These are phyloP conservation scores for Fragum sueziense DNA, from an alignment of 2,888 invertebrate genomes.

Conservation along the genomic window DNA sequence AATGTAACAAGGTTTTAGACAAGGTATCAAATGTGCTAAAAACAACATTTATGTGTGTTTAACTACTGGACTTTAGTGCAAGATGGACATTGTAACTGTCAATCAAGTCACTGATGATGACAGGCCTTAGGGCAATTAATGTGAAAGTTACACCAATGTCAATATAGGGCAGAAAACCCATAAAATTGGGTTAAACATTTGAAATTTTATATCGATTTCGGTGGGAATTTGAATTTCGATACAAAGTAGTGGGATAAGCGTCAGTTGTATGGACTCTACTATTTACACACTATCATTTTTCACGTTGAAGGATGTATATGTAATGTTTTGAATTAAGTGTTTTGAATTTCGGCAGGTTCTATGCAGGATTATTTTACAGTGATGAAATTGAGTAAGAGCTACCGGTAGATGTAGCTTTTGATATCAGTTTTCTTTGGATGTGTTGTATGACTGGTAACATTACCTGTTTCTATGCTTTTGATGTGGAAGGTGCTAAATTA, in stretches of 20 bases:
- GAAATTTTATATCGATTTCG: slow-evolving; percentile 9
- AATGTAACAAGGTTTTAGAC: slow-evolving; percentile 3
- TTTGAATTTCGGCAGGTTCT: too few species aligned
- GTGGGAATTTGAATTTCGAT: background rate
- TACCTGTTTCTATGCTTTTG: too few species aligned
- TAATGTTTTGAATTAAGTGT: background rate
- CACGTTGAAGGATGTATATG: too few species aligned
- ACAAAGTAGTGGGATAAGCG: background rate
- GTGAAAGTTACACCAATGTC: slow-evolving; percentile 13
- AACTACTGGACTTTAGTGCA: slow-evolving; percentile 9
- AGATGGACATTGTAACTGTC: slow-evolving; percentile 9
- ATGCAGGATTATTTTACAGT: too few species aligned
- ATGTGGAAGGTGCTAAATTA: too few species aligned
- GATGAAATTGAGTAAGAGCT: too few species aligned
- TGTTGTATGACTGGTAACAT: too few species aligned
- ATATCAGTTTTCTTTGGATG: too few species aligned
- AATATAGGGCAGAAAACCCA: background rate
- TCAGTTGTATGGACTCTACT: background rate
- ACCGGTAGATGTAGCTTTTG: too few species aligned
- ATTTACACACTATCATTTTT: slow-evolving; percentile 10
- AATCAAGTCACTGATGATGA: background rate
- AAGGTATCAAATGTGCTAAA: slow-evolving; percentile 10
- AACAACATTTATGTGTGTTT: slow-evolving; percentile 21
- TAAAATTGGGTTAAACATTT: too few species aligned
- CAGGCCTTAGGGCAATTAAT: background rate